Evolutionary conservation across 53 echinoderm and acorn worm species (phyloP).

Genomic region (Echinarachnius parma): DNA sequence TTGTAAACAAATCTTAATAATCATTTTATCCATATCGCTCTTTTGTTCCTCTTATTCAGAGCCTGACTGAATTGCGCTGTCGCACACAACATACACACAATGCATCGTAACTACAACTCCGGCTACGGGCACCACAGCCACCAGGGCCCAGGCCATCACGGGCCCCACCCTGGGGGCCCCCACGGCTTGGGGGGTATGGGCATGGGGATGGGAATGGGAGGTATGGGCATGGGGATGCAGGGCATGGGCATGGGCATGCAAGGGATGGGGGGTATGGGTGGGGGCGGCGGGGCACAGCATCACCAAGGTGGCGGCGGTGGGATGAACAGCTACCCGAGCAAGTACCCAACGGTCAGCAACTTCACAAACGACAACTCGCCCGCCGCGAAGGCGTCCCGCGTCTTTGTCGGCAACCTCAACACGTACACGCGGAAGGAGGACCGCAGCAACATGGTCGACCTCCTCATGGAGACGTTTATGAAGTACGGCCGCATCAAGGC

Average conservation of each 20-base stretch:
- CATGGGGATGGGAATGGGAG: constrained; percentile 26
- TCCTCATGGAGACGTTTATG: constrained; percentile 68
- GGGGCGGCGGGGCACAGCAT: neutral
- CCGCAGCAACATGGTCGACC: constrained; percentile 40
- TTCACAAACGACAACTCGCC: constrained; percentile 86
- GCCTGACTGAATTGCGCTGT: too few species aligned
- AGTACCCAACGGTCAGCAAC: constrained; percentile 58
- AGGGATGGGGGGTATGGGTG: neutral
- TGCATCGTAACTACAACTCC: constrained; percentile 41
- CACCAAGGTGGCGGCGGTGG: neutral
- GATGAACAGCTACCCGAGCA: constrained; percentile 28
- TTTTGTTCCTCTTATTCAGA: too few species aligned
- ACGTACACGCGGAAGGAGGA: constrained; percentile 67
- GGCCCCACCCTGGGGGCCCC: constrained; percentile 8
- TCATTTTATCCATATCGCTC: too few species aligned
- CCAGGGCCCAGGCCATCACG: constrained; percentile 2
- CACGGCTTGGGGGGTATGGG: constrained; percentile 21
- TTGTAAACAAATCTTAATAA: too few species aligned
- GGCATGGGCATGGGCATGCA: constrained; percentile 36
- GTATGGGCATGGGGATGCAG: constrained; percentile 8
- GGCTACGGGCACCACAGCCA: constrained; percentile 36
- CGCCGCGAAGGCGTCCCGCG: constrained; percentile 78
- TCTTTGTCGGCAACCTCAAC: constrained; percentile 96
- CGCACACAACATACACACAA: too few species aligned
- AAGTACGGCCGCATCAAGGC: constrained; percentile 83